These are phyloP conservation scores for Grantiella picta DNA, from an alignment of 2,113 vertebrate genomes.

Conservation along the genomic window DNA sequence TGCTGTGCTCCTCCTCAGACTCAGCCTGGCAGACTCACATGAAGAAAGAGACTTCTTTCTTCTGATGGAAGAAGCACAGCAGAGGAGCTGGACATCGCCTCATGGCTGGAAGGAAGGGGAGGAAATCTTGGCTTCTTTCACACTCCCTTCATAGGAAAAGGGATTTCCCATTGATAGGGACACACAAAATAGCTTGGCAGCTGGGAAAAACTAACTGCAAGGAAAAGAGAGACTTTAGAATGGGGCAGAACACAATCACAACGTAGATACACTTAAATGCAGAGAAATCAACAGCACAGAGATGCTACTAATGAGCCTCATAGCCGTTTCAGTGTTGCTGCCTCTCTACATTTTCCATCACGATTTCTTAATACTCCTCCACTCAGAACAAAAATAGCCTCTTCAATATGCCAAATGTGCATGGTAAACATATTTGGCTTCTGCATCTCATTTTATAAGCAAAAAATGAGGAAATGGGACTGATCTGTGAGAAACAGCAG, in stretches of 20 bases:
- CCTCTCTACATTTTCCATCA: not conserved
- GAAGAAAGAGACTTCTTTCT: not conserved
- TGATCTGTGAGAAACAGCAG: not conserved
- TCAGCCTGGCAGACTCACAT: not conserved
- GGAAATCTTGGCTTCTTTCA: not conserved
- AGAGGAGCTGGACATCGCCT: not conserved
- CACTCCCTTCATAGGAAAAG: not conserved
- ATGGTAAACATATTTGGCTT: not conserved
- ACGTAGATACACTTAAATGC: not conserved
- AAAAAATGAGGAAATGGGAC: not conserved
- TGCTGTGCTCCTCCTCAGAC: not conserved
- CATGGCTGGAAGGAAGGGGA: not conserved
- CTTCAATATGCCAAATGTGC: not conserved
- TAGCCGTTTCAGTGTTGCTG: not conserved
- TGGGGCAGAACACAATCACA: not conserved
- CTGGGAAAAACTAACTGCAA: not conserved
- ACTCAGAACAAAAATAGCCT: not conserved
- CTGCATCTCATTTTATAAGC: not conserved
- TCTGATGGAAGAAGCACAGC: not conserved
- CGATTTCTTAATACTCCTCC: not conserved
- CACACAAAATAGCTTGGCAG: not conserved
- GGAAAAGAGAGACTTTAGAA: not conserved
- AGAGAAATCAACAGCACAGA: not conserved
- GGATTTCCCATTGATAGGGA: not conserved
- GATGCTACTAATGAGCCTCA: not conserved